Conservation (phyloP, 1,140 invertebrate species). For the Bombus fervidus region DNA sequence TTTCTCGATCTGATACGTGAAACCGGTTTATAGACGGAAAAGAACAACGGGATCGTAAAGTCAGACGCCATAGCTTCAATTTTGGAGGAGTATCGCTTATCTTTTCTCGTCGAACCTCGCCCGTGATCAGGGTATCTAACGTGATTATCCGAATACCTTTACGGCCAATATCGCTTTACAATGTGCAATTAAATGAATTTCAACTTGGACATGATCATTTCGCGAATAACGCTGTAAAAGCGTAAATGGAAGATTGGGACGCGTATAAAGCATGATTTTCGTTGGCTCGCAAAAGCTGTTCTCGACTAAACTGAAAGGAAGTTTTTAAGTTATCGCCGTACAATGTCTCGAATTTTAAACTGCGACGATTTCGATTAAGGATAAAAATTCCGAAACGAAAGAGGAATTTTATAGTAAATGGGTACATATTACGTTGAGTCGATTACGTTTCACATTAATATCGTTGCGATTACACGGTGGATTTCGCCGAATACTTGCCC, state of each 20-base stretch:
- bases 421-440: not conserved
- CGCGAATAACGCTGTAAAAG: not conserved
- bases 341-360: not conserved
- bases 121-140: slow-evolving; percentile 28
- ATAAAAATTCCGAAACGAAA: not conserved
- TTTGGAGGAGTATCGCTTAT: slow-evolving; percentile 43
- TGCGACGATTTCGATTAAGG: not conserved
- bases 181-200: slow-evolving; percentile 48
- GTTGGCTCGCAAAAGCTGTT: not conserved
- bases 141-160: slow-evolving; percentile 36
- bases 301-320: not conserved
- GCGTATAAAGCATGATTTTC: not conserved
- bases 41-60: slow-evolving; percentile 47
- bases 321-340: not conserved
- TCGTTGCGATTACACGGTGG: not conserved
- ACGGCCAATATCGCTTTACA: slow-evolving; percentile 15
- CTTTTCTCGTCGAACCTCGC: not conserved
- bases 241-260: slow-evolving; percentile 5
- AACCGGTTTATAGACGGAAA: slow-evolving; percentile 53
- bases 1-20: slow-evolving; percentile 33
- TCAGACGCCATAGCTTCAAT: slow-evolving; percentile 48
- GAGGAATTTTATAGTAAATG: not conserved
- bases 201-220: slow-evolving; percentile 13
- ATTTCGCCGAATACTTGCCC: not conserved
- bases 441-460: not conserved